Evolutionary conservation across 2,113 vertebrate genomes (phyloP), one percentile per base, ranked within the genome.

Genomic region (Zapus hudsonius): DNA sequence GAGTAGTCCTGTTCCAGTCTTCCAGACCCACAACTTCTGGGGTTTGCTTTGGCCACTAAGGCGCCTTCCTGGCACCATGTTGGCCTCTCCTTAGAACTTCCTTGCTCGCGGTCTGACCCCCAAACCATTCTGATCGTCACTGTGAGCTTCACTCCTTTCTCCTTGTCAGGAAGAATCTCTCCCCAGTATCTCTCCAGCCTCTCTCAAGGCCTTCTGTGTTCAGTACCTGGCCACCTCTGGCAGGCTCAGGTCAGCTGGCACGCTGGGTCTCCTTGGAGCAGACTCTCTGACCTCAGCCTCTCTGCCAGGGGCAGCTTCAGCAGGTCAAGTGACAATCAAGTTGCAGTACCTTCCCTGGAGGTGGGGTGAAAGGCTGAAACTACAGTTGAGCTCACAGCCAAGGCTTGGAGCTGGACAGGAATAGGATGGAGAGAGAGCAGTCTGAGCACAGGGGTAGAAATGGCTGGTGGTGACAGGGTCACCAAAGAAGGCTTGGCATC

Each of bases 21-120:
- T 81, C 31, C 23, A 13, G 9, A n/a, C 2, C 10, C 52, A n/a
- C 5, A 72, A 15, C 7, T 27, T 27, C 20, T 1, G 0, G 0
- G 42, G 11, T 47, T 4, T 40, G 3, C 52, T 36, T 5, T 27
- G 19, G 81, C 55, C 44, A 29, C 42, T 0, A 25, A 74, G 31
- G 19, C 66, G 12, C 16, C 78, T 67, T 38, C 7, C 6, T 42
- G 8, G 2, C 33, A 27, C 59, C 11, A 1, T 55, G 3, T 0
- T 0, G 31, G 17, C 17, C 42, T 82, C 63, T 76, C 40, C 52
- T 69, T 44, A 19, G 42, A 47, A 38, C 33, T 63, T 0, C 1
- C 27, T n/a, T 67, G 5, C 36, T 23, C 64, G 27, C 10, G 29
- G 22, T 11, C 25, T 16, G 2, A 40, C 7, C 29, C 52, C 20